Percentiles rank a stretch among this genome's conserved stretches.
These are phyloP conservation scores for Taurulus bubalis DNA, from an alignment of 2,113 vertebrate species.

Conservation along the genomic window DNA sequence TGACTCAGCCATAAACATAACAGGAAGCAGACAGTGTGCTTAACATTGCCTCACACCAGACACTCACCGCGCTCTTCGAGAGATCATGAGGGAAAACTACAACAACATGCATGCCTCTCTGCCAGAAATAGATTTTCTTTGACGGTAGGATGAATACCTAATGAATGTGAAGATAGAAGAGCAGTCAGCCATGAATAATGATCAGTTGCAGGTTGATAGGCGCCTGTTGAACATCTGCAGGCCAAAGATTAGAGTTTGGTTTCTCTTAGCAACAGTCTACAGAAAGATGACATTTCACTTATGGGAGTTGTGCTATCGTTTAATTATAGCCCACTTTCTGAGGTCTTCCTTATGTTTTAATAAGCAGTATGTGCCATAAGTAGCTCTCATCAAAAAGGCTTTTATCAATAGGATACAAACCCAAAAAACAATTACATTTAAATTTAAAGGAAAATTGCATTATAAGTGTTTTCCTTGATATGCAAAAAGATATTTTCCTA, in stretches of 20 bases:
- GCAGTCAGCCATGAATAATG: slow-evolving; percentile 66
- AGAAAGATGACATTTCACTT: slow-evolving; percentile 19
- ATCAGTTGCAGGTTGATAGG: slow-evolving; percentile 70
- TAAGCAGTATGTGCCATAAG: background rate
- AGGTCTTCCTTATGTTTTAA: background rate
- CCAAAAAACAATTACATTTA: background rate
- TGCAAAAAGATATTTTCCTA: background rate
- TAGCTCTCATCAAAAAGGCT: background rate
- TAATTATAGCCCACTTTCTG: background rate
- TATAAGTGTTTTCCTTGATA: background rate
- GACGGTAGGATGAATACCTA: slow-evolving; percentile 72
- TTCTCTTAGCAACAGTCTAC: slow-evolving; percentile 15
- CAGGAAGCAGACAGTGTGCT: slow-evolving; percentile 54
- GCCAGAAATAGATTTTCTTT: slow-evolving; percentile 75
- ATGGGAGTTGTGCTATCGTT: background rate
- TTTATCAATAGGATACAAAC: background rate
- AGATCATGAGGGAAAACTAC: slow-evolving; percentile 62
- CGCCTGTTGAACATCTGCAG: slow-evolving; percentile 71
- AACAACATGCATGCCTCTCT: slow-evolving; percentile 68
- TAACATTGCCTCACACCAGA: slow-evolving; percentile 61
- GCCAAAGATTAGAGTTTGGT: slow-evolving; percentile 53
- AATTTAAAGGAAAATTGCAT: background rate
- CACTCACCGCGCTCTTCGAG: slow-evolving; percentile 43
- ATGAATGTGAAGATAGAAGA: slow-evolving; percentile 74
- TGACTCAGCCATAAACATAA: slow-evolving; percentile 67